Evolutionary conservation across 2,888 invertebrate genomes (phyloP).

Genomic region (Rhaphigaster nebulosa): DNA sequence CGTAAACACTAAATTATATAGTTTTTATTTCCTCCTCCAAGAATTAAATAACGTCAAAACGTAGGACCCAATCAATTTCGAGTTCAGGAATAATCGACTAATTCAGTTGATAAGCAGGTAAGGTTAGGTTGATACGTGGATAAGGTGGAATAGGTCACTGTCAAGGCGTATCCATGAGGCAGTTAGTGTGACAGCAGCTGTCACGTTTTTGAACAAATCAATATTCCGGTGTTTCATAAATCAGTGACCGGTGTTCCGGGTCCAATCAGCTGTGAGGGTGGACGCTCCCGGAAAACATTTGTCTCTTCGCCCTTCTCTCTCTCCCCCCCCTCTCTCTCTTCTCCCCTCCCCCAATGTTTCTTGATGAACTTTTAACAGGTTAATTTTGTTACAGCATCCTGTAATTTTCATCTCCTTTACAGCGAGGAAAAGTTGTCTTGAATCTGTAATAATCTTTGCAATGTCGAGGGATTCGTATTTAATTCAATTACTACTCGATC

Average conservation of each 20-base stretch:
- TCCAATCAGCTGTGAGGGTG: not conserved
- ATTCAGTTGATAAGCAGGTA: too few species aligned
- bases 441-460: not conserved
- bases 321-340: too few species aligned
- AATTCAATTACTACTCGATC: not conserved
- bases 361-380: constrained; percentile 12
- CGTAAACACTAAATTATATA: too few species aligned
- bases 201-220: not conserved
- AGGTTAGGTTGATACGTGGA: too few species aligned
- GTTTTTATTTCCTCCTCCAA: too few species aligned
- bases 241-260: too few species aligned
- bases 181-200: too few species aligned
- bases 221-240: not conserved
- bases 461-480: not conserved
- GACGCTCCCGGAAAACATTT: constrained; percentile 1
- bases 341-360: not conserved
- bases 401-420: constrained; percentile 20
- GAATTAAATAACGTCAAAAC: too few species aligned
- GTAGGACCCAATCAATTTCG: too few species aligned
- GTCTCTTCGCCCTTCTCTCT: not conserved
- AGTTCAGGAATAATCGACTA: too few species aligned
- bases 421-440: not conserved
- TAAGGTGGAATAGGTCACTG: too few species aligned
- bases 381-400: not conserved
- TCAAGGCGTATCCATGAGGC: too few species aligned